Conservation (phyloP, 2,888 invertebrate species). For the Apotomis betuletana region DNA sequence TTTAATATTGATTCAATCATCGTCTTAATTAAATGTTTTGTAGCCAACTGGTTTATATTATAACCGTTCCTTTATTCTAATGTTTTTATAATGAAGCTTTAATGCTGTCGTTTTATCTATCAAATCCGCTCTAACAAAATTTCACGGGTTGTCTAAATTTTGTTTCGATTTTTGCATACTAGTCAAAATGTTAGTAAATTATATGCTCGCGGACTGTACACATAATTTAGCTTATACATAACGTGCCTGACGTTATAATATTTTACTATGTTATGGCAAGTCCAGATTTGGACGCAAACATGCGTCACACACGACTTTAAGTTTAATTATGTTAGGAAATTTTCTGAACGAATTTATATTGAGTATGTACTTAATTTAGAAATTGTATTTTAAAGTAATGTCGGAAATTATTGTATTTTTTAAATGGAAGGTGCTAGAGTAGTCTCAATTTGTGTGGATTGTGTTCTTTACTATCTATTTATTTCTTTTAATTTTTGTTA, state of each 20-base stretch:
- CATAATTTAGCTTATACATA: too few relatives aligned
- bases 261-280: too few relatives aligned
- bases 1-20: too few relatives aligned
- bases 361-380: conserved; percentile 42
- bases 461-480: conserved; percentile 21
- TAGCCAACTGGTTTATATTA: too few relatives aligned
- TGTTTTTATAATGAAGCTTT: background rate
- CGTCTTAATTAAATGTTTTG: too few relatives aligned
- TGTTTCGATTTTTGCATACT: conserved; percentile 53
- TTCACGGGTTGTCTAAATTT: conserved; percentile 18
- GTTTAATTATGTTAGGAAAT: conserved; percentile 45
- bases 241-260: too few relatives aligned
- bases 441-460: conserved; percentile 38
- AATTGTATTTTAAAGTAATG: conserved; percentile 28
- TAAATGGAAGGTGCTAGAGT: conserved; percentile 56
- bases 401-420: conserved; percentile 33
- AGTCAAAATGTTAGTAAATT: conserved; percentile 55
- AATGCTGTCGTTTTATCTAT: background rate
- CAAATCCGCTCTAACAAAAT: background rate
- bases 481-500: conserved; percentile 32
- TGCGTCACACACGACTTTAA: too few relatives aligned
- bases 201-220: too few relatives aligned
- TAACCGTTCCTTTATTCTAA: too few relatives aligned
- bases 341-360: conserved; percentile 44
- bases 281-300: too few relatives aligned